Percentiles rank a stretch among this genome's conserved stretches.
These are phyloP conservation scores for Betta splendens DNA, from an alignment of 2,797 vertebrate species.

Conservation along the genomic window DNA sequence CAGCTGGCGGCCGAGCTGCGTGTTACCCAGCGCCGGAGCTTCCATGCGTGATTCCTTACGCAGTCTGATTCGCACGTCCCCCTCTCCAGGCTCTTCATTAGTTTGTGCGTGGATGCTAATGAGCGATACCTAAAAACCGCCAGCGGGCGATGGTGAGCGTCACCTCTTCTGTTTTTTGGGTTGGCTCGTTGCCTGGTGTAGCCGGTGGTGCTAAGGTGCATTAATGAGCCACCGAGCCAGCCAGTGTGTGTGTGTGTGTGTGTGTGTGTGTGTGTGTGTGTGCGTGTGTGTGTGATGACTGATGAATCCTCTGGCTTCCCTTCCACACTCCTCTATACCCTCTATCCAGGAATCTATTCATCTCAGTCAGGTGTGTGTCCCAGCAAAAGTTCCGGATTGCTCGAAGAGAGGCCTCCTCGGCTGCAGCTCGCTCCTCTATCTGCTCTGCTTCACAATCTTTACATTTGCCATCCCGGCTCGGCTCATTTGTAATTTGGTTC, in stretches of 20 bases:
- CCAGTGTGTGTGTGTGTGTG: constrained; percentile 1
- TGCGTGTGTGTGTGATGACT: constrained; percentile 18
- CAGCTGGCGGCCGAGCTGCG: constrained; percentile 25
- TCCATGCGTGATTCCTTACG: constrained; percentile 12
- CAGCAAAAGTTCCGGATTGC: constrained; percentile 51
- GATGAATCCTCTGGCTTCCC: constrained; percentile 33
- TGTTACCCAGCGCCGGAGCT: constrained; percentile 2
- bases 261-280: constrained; percentile 15
- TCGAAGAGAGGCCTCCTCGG: constrained; percentile 37
- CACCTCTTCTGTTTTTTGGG: constrained; percentile 45
- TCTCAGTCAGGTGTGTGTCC: constrained; percentile 59
- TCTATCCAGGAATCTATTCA: constrained; percentile 61
- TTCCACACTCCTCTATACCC: constrained; percentile 33
- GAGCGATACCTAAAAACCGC: constrained; percentile 50
- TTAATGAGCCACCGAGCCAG: constrained; percentile 57
- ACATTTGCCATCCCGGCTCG: constrained; percentile 71
- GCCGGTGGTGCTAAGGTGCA: constrained; percentile 55
- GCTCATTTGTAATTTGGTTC: constrained; percentile 70
- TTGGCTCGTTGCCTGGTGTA: constrained; percentile 53
- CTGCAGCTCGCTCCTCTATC: constrained; percentile 57
- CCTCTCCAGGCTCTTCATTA: constrained; percentile 58
- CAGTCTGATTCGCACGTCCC: constrained; percentile 14
- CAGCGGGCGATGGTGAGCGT: constrained; percentile 39
- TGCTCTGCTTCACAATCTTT: constrained; percentile 65
- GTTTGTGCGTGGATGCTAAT: constrained; percentile 50